Conservation (phyloP, 2,113 vertebrate species). For the Pyxicephalus adspersus region DNA sequence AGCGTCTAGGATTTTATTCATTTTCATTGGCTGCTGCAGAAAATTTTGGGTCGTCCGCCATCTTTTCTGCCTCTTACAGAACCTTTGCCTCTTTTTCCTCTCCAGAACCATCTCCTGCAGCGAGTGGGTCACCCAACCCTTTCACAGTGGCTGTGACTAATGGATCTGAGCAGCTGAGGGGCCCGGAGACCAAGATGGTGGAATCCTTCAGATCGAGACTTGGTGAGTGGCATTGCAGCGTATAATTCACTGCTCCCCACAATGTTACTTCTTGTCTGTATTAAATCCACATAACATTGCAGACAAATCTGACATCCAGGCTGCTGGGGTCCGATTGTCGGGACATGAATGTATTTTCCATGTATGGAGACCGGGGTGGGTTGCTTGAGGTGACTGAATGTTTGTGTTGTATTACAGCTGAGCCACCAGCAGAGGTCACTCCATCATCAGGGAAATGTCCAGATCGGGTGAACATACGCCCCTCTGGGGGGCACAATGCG, state of each 20-base stretch:
- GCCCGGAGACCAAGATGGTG: not conserved
- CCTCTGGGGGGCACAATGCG: not conserved
- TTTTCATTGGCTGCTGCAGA: no score
- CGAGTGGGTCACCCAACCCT: not conserved
- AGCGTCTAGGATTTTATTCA: no score
- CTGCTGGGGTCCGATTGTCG: no score
- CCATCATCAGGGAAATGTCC: not conserved
- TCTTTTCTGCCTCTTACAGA: no score
- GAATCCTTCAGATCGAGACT: not conserved
- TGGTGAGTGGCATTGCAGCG: not conserved
- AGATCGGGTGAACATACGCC: not conserved
- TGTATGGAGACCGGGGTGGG: not conserved
- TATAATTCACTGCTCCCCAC: no score
- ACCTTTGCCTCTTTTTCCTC: no score
- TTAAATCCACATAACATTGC: no score
- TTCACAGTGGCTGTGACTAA: conserved; percentile 26
- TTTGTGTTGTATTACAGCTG: not conserved
- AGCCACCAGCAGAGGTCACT: no score
- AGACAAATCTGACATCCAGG: no score
- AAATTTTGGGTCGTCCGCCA: no score
- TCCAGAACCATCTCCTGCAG: no score
- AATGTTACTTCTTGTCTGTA: no score
- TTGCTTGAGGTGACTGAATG: not conserved
- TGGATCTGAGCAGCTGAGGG: not conserved
- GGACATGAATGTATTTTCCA: not conserved